Conservation (phyloP, 2,888 invertebrate genomes). For the Iselma pallidipennis region DNA sequence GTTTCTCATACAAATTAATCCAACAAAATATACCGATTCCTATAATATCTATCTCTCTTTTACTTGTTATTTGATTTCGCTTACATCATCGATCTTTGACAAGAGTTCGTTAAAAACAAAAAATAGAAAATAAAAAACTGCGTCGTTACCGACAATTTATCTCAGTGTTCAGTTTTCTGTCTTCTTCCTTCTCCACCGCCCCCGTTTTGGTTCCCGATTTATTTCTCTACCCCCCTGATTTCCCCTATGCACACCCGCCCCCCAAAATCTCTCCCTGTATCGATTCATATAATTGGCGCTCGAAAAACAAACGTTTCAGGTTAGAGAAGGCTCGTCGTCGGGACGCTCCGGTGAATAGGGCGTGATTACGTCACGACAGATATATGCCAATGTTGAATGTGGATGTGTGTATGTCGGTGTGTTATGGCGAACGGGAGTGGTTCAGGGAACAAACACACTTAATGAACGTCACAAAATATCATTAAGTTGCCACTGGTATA, state of each 20-base stretch:
- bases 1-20: no score
- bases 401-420: slow-evolving; percentile 1
- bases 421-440: slow-evolving; percentile 33
- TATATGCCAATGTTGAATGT: neutral
- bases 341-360: slow-evolving; percentile 17
- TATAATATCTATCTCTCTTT: slow-evolving; percentile 2
- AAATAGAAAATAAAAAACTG: neutral
- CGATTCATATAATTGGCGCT: slow-evolving; percentile 23
- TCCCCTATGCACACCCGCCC: neutral
- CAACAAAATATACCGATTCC: neutral
- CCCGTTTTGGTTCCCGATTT: no score
- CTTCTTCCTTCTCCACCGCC: neutral
- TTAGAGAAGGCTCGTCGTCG: slow-evolving; percentile 8
- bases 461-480: slow-evolving; percentile 54
- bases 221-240: neutral
- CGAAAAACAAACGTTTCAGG: slow-evolving; percentile 25
- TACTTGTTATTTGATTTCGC: slow-evolving; percentile 19
- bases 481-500: slow-evolving; percentile 46
- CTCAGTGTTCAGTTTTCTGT: slow-evolving; percentile 9
- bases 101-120: slow-evolving; percentile 17
- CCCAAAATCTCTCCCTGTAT: neutral
- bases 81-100: slow-evolving; percentile 23
- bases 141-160: slow-evolving; percentile 19
- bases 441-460: slow-evolving; percentile 52
- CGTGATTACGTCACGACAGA: slow-evolving; percentile 25